Conservation (phyloP, 2,113 vertebrate genomes). For the Spizaetus ornatus region DNA sequence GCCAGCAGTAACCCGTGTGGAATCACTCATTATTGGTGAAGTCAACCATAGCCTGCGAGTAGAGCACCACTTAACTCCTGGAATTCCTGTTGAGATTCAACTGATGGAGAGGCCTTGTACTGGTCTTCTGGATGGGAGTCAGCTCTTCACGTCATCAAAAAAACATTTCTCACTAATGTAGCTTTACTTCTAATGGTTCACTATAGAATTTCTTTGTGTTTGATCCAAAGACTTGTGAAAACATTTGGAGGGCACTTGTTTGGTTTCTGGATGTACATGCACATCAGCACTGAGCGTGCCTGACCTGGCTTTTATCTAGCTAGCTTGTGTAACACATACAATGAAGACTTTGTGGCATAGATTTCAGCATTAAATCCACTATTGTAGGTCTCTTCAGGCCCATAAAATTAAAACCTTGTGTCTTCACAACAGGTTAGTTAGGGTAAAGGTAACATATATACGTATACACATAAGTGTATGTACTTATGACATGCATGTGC, state of each 20-base stretch:
- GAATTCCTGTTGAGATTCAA: not conserved
- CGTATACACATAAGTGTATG: rapidly evolving
- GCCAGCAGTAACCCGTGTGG: not conserved
- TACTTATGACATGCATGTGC: not conserved
- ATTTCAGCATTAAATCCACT: not conserved
- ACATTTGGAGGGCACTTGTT: not conserved
- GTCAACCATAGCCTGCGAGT: not conserved
- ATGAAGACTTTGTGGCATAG: no score
- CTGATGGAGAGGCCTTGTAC: not conserved
- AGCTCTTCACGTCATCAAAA: not conserved
- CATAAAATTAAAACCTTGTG: not conserved
- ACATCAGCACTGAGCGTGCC: not conserved
- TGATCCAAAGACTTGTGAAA: not conserved
- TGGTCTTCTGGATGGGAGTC: rapidly evolving
- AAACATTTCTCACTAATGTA: rapidly evolving
- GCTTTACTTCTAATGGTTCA: not conserved
- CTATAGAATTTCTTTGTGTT: not conserved
- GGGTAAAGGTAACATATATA: not conserved
- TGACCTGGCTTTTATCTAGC: not conserved
- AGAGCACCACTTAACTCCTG: not conserved
- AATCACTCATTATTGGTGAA: not conserved
- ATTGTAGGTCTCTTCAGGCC: not conserved
- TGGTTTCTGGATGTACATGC: not conserved
- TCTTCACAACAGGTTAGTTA: not conserved
- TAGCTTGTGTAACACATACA: not conserved